Percentiles rank a stretch among this genome's conserved stretches.
phyloP scores from a whole-genome alignment of 2,888 invertebrate species.

The Tanaodytes sp. region DNA sequence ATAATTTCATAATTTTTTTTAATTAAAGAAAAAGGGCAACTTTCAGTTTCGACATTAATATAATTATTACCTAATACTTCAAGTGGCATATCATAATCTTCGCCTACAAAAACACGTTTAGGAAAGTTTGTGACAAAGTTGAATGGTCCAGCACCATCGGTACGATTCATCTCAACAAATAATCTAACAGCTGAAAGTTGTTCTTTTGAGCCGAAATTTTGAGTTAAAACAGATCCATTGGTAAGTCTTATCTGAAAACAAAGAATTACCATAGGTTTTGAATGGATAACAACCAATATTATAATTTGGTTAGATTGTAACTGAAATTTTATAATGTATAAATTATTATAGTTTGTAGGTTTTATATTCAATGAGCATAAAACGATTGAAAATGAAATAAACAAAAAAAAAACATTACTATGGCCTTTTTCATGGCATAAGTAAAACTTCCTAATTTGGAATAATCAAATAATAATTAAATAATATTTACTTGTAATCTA shows the following conservation, averaged over 20 bases:
- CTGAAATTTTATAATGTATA: too few relatives aligned
- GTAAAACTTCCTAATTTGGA: too few relatives aligned
- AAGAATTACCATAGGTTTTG: background rate
- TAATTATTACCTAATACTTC: conserved; percentile 82
- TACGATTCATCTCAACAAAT: conserved; percentile 88
- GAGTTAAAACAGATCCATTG: conserved; percentile 82
- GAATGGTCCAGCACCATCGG: conserved; percentile 81
- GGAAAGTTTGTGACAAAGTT: conserved; percentile 94
- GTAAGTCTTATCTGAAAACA: conserved; percentile 83
- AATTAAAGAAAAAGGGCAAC: too few relatives aligned
- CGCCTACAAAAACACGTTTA: conserved; percentile 86
- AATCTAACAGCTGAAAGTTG: conserved; percentile 91
- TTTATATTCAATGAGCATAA: too few relatives aligned
- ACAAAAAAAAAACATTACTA: too few relatives aligned
- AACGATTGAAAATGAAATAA: too few relatives aligned
- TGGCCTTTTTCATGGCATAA: too few relatives aligned
- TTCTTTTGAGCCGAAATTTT: conserved; percentile 89
- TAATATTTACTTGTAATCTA: conserved; percentile 77
- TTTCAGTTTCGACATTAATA: too few relatives aligned
- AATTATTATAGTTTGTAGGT: too few relatives aligned
- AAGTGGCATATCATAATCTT: conserved; percentile 92
- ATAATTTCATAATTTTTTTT: background rate
- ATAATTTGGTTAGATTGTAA: too few relatives aligned
- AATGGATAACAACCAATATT: too few relatives aligned
- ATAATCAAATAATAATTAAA: too few relatives aligned